Base-by-base conservation (phyloP, 2,888 invertebrate species). In the Tetrapedia diversipes region DNA sequence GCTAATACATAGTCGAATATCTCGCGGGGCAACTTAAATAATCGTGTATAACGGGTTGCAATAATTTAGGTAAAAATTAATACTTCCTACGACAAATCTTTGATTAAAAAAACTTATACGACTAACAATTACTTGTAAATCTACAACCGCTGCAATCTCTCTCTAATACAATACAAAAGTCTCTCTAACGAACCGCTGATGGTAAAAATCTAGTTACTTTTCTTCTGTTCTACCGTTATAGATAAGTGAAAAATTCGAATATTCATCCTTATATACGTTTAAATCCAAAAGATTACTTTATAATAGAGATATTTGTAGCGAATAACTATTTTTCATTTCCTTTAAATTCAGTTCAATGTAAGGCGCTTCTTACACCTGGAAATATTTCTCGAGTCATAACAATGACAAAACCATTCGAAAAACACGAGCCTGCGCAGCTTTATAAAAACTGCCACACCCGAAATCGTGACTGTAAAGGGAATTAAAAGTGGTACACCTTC, bases 61-160 rank as follows among this genome's bases (percentile, higher is more conserved):
- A 89, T 90, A 90, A 90, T 89, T 90, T 90, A 90, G 80, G 87
- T 84, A 79, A 81, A 84, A 84, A 83, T 87, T 88, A 86, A 86
- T 82, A 84, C 77, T 87, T 84, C 74, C 81, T 85, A 87, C 53
- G 83, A 88, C 83, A 86, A 90, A 88, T 89, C 89, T 90, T 88
- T 89, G 89, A 90, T 89, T 85, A 87, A 87, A 82, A 81, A 89
- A 89, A 80, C 84, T 85, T 84, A 85, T 81, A 80, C 75, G 72
- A 85, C 83, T 87, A 80, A 82, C 71, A 76, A 82, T 69, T 82
- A 83, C 69, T 71, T 68, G 81, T 68, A 81, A n/a, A 83, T 70
- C 72, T 81, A 86, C 70, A 60, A 59, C 59, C 27, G 41, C 60
- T 66, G 65, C 60, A 34, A 49, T 61, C 59, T n/a, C 59, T 57